Conservation (phyloP, 2,888 invertebrate genomes). For the Gymnoscelis rufifasciata region DNA sequence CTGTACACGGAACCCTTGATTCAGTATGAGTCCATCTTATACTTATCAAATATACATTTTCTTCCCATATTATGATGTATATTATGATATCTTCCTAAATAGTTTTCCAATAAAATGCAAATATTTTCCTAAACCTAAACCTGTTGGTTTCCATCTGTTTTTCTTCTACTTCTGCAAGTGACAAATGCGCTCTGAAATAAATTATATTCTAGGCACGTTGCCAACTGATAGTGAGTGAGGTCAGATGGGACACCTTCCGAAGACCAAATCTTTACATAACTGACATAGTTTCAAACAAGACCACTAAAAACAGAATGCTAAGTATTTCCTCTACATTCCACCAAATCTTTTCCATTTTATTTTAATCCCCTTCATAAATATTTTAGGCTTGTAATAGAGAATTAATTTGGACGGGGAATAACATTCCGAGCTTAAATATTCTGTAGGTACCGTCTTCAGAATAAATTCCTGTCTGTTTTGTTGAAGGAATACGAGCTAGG, state of each 20-base stretch:
- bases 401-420: conserved; percentile 30
- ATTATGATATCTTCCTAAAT: no score
- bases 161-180: conserved; percentile 12
- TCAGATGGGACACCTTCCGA: conserved; percentile 14
- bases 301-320: neutral
- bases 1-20: no score
- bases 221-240: conserved; percentile 18
- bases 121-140: conserved; percentile 9
- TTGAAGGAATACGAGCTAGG: conserved; percentile 50
- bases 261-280: conserved; percentile 15
- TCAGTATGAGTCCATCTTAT: no score
- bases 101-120: neutral
- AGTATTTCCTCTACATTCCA: neutral
- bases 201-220: conserved; percentile 20
- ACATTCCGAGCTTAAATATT: conserved; percentile 25
- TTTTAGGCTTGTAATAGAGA: conserved; percentile 28
- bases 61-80: no score
- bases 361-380: conserved; percentile 28
- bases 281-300: conserved; percentile 7
- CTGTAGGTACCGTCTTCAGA: conserved; percentile 31
- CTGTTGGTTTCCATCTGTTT: conserved; percentile 18
- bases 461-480: conserved; percentile 50
- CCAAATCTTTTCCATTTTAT: conserved; percentile 18
- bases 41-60: no score
- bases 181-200: conserved; percentile 18